Evolutionary conservation across 1,140 invertebrate species (phyloP).

Genomic region (Sinonovacula constricta): DNA sequence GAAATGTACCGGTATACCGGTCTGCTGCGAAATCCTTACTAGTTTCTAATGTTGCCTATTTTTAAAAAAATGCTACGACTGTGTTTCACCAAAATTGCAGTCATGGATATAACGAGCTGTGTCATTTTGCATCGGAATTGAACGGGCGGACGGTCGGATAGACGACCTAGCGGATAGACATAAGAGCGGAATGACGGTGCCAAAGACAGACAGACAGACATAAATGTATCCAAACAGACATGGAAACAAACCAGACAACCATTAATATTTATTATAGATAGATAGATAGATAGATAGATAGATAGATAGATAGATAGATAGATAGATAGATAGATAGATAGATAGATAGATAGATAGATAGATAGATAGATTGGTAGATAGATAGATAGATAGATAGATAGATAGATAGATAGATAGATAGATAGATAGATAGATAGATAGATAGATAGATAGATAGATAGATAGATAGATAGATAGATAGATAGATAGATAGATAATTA

Average conservation of each 20-base stretch:
- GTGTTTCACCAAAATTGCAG: too few species aligned
- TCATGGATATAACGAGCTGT: too few species aligned
- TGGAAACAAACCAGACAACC: not conserved
- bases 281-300: constrained; percentile 1
- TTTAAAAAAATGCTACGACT: too few species aligned
- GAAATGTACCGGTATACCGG: too few species aligned
- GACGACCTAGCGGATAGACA: too few species aligned
- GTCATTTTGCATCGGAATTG: too few species aligned
- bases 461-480: constrained; percentile 1
- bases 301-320: constrained; percentile 1
- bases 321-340: constrained; percentile 1
- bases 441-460: constrained; percentile 1
- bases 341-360: constrained; percentile 1
- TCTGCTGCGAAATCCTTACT: too few species aligned
- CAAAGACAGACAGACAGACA: too few species aligned
- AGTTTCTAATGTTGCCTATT: too few species aligned
- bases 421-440: constrained; percentile 1
- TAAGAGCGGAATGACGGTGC: too few species aligned
- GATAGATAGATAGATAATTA: constrained; percentile 1
- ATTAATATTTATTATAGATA: not conserved
- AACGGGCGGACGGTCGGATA: too few species aligned
- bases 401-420: constrained; percentile 1
- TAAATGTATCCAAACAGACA: not conserved
- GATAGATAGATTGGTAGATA: not conserved
- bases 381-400: constrained; percentile 1